These are phyloP conservation scores for Xestia xanthographa DNA, from an alignment of 2,888 invertebrate species.

Conservation along the genomic window DNA sequence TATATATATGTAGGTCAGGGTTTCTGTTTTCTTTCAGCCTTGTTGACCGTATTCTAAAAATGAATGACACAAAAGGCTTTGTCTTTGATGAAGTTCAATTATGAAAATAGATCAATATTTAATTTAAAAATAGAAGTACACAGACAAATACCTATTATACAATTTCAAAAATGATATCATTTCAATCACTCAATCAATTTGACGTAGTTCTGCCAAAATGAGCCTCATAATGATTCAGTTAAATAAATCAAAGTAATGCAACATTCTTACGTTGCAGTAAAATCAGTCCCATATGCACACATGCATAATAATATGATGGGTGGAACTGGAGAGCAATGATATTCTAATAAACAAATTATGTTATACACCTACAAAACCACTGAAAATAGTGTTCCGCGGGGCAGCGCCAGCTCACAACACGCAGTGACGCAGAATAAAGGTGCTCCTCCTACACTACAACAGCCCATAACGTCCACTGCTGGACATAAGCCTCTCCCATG, in stretches of 20 bases:
- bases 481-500: no score
- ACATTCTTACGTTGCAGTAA: neutral
- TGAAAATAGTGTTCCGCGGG: no score
- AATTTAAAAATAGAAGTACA: no score
- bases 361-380: no score
- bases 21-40: slow-evolving; percentile 28
- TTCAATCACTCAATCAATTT: neutral
- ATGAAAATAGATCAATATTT: slow-evolving; percentile 26
- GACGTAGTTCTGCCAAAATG: neutral
- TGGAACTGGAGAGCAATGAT: no score
- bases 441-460: no score
- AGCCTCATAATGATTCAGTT: neutral
- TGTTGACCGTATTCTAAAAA: slow-evolving; percentile 37
- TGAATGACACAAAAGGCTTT: slow-evolving; percentile 51
- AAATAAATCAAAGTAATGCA: neutral
- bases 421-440: no score
- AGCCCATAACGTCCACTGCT: no score
- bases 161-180: slow-evolving; percentile 26
- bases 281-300: neutral
- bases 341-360: no score
- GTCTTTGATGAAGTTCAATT: slow-evolving; percentile 38
- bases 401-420: no score
- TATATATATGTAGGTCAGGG: slow-evolving; percentile 7
- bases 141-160: no score
- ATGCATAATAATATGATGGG: no score